These are phyloP conservation scores for Lepidocyrtoides sp. DNA, from an alignment of 2,888 invertebrate genomes.

Conservation along the genomic window DNA sequence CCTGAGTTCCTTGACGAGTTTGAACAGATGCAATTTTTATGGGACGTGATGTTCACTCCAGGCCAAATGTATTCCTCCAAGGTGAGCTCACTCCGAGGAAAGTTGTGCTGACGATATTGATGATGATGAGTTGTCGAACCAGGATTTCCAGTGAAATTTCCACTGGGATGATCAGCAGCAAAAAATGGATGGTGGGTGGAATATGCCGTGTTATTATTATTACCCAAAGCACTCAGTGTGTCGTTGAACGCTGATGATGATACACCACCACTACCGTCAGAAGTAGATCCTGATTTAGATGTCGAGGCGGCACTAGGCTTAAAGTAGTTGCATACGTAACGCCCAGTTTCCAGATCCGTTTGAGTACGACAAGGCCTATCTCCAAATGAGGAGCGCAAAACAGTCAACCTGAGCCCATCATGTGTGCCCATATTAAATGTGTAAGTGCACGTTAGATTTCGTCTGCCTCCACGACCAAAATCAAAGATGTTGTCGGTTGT, in stretches of 20 bases:
- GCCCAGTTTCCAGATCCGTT: conserved; percentile 83
- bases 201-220: conserved; percentile 15
- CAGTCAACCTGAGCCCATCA: conserved; percentile 80
- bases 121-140: conserved; percentile 54
- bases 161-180: conserved; percentile 52
- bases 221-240: conserved; percentile 37
- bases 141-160: conserved; percentile 53
- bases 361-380: conserved; percentile 82
- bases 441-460: conserved; percentile 89
- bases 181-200: conserved; percentile 66
- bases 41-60: conserved; percentile 80
- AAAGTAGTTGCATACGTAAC: conserved; percentile 83
- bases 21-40: conserved; percentile 84
- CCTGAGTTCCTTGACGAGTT: conserved; percentile 80
- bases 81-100: conserved; percentile 73
- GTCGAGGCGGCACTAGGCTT: conserved; percentile 25
- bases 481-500: conserved; percentile 93
- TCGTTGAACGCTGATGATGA: conserved; percentile 40
- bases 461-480: conserved; percentile 94
- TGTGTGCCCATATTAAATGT: conserved; percentile 81
- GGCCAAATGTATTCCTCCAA: conserved; percentile 84
- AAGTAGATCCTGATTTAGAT: conserved; percentile 9
- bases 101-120: conserved; percentile 31
- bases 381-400: conserved; percentile 83
- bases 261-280: background rate